phyloP scores from a whole-genome alignment of 2,113 vertebrate genomes.

The Bos javanicus region DNA sequence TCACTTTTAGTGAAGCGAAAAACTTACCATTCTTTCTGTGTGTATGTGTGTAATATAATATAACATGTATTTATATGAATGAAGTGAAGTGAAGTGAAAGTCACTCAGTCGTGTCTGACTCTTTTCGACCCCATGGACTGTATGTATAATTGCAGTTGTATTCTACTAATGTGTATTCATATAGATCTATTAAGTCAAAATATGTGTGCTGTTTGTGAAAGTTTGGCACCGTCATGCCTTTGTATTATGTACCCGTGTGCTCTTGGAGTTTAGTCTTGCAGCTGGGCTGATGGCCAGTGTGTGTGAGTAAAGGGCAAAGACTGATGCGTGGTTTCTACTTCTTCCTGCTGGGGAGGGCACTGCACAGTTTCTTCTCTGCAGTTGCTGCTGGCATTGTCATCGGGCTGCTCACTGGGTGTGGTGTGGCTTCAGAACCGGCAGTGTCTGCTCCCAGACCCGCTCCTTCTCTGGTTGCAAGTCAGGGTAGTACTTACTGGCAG shows the following conservation, averaged over 20 bases:
- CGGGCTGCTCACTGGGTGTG: background rate
- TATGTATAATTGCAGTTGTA: background rate
- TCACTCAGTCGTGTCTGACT: background rate
- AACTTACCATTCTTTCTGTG: background rate
- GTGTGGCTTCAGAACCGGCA: background rate
- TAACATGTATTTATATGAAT: background rate
- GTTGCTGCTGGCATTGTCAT: background rate
- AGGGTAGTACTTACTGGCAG: background rate
- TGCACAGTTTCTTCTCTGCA: background rate
- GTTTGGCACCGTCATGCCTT: background rate
- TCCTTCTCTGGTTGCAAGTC: background rate
- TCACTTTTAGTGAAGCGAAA: background rate
- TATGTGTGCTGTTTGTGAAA: background rate
- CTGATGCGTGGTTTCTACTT: background rate
- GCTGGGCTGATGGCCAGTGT: background rate
- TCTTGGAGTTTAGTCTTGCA: background rate
- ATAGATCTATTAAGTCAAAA: background rate
- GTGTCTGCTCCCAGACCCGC: background rate
- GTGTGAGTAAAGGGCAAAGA: background rate
- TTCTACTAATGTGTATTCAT: background rate
- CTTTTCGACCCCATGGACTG: background rate
- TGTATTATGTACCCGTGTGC: background rate
- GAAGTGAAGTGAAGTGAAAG: background rate
- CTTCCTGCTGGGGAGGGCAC: background rate
- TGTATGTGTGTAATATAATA: background rate